A percentile compares a stretch with the other conserved stretches of the same genome.
Evolutionary conservation across 2,113 vertebrate species (phyloP).

Genomic region (Corythoichthys intestinalis): DNA sequence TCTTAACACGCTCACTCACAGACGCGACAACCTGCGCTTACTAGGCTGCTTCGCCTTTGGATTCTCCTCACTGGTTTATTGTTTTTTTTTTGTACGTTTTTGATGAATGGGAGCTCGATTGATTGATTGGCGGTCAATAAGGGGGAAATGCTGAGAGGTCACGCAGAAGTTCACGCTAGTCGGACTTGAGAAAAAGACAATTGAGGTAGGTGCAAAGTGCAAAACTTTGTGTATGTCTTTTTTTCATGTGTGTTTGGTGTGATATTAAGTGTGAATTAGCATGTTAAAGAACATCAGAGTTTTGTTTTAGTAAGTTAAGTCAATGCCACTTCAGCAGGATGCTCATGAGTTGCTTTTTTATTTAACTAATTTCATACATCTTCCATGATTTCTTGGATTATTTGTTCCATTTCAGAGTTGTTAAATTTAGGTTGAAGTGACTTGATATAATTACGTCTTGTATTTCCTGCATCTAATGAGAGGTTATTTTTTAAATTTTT

Average conservation of each 20-base stretch:
- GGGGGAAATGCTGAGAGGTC: constrained; percentile 69
- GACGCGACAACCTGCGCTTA: constrained; percentile 50
- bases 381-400: constrained; percentile 26
- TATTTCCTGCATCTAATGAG: constrained; percentile 42
- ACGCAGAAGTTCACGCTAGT: constrained; percentile 57
- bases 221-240: constrained; percentile 52
- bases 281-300: constrained; percentile 32
- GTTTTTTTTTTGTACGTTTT: constrained; percentile 40
- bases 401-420: neutral
- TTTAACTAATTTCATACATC: constrained; percentile 33
- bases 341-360: neutral
- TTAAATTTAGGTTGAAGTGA: neutral
- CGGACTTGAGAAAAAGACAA: constrained; percentile 45
- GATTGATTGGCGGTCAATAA: constrained; percentile 42
- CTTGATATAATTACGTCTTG: constrained; percentile 44
- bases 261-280: constrained; percentile 4
- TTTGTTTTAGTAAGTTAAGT: neutral
- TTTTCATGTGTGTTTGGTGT: constrained; percentile 36
- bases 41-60: constrained; percentile 28
- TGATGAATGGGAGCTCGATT: constrained; percentile 65
- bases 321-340: constrained; percentile 14
- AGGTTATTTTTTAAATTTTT: neutral
- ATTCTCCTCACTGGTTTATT: constrained; percentile 42
- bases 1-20: constrained; percentile 50
- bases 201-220: constrained; percentile 51